These are phyloP conservation scores for Sussaba pulchella DNA, from an alignment of 2,888 invertebrate genomes.

Conservation along the genomic window DNA sequence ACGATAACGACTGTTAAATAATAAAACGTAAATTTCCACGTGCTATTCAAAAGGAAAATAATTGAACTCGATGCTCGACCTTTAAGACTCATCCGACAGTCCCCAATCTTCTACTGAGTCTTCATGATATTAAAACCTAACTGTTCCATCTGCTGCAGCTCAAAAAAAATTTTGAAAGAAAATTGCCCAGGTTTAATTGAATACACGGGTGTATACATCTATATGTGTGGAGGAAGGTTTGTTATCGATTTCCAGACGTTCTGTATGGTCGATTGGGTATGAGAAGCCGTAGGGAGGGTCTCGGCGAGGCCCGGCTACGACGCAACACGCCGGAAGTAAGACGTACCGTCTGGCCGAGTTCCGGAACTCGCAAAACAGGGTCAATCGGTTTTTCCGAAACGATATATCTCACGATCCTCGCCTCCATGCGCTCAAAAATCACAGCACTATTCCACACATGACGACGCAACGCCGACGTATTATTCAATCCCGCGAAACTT, in stretches of 20 bases:
- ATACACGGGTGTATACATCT: background rate
- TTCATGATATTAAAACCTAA: too few relatives aligned
- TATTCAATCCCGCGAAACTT: too few relatives aligned
- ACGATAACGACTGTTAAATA: too few relatives aligned
- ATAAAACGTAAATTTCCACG: too few relatives aligned
- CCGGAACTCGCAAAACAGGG: conserved; percentile 65
- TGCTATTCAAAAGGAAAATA: too few relatives aligned
- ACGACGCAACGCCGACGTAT: background rate
- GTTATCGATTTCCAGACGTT: conserved; percentile 5
- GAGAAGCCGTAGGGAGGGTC: background rate
- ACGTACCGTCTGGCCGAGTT: conserved; percentile 73
- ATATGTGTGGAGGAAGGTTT: background rate
- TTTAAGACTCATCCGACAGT: too few relatives aligned
- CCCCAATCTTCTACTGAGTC: too few relatives aligned
- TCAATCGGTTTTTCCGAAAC: conserved; percentile 33
- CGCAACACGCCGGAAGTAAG: conserved; percentile 67
- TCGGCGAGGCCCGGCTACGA: conserved; percentile 11
- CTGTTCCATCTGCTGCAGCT: too few relatives aligned
- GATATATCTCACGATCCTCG: background rate
- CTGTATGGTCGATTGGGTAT: conserved; percentile 19
- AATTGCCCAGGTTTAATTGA: too few relatives aligned
- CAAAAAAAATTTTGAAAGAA: too few relatives aligned
- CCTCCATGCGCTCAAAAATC: background rate
- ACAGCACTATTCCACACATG: background rate
- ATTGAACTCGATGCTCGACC: too few relatives aligned